Conservation (phyloP, 2,888 invertebrate genomes). For the Leptinotarsa peninsularis region DNA sequence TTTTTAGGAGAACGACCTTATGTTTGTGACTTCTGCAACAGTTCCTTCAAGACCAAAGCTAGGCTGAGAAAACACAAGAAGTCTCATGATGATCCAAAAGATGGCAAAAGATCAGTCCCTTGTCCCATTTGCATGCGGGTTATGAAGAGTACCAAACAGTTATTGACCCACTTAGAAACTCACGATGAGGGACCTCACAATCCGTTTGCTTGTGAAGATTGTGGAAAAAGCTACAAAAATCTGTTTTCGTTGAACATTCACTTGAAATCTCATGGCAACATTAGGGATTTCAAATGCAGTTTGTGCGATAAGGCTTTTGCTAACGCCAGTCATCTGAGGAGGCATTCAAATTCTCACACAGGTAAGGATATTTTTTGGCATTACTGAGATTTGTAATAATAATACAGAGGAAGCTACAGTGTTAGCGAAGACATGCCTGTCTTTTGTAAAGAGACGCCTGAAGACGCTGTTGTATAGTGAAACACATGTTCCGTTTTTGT, state of each 20-base stretch:
- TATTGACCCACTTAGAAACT: slow-evolving; percentile 55
- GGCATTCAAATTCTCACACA: slow-evolving; percentile 60
- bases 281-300: slow-evolving; percentile 56
- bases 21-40: slow-evolving; percentile 59
- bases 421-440: too few species aligned
- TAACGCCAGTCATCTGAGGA: slow-evolving; percentile 56
- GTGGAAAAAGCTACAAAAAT: slow-evolving; percentile 58
- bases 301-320: slow-evolving; percentile 59
- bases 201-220: slow-evolving; percentile 57
- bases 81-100: slow-evolving; percentile 51
- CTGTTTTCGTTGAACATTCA: slow-evolving; percentile 55
- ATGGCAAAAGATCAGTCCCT: slow-evolving; percentile 53
- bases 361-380: slow-evolving; percentile 44
- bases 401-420: too few species aligned
- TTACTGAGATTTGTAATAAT: background rate
- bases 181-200: slow-evolving; percentile 53
- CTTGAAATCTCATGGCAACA: slow-evolving; percentile 52
- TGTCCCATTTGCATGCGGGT: slow-evolving; percentile 57
- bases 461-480: too few species aligned
- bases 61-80: slow-evolving; percentile 59
- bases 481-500: too few species aligned
- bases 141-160: slow-evolving; percentile 56
- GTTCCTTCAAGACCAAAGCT: slow-evolving; percentile 60
- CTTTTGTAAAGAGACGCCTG: too few species aligned
- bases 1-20: slow-evolving; percentile 57